phyloP scores from a whole-genome alignment of 2,888 invertebrate genomes.

The Druceiella hillmani region DNA sequence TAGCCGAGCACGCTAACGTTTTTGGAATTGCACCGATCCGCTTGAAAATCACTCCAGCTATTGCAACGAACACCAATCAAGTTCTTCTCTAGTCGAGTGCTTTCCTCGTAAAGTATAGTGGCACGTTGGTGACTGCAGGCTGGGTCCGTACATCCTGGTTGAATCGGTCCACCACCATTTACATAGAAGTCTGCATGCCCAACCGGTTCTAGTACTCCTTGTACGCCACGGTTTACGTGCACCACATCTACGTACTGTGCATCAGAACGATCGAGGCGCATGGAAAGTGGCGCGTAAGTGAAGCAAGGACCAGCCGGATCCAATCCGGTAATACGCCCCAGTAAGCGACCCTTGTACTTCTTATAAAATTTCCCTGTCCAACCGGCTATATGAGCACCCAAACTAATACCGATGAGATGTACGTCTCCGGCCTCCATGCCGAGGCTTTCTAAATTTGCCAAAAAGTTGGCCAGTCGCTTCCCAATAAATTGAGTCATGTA shows the following conservation, averaged over 20 bases:
- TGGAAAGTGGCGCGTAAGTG: slow-evolving; percentile 38
- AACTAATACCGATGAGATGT: slow-evolving; percentile 53
- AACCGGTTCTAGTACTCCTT: slow-evolving; percentile 49
- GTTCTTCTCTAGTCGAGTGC: slow-evolving; percentile 37
- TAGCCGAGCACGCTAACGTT: slow-evolving; percentile 41
- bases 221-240: slow-evolving; percentile 44
- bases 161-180: slow-evolving; percentile 63
- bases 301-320: slow-evolving; percentile 51
- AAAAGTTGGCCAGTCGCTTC: slow-evolving; percentile 47
- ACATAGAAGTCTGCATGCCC: slow-evolving; percentile 73
- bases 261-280: slow-evolving; percentile 41
- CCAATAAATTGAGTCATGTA: slow-evolving; percentile 46
- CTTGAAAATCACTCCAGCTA: slow-evolving; percentile 40
- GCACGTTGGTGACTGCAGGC: slow-evolving; percentile 47
- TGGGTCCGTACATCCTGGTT: slow-evolving; percentile 61
- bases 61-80: slow-evolving; percentile 38
- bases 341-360: slow-evolving; percentile 34
- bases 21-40: slow-evolving; percentile 35
- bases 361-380: slow-evolving; percentile 46
- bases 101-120: slow-evolving; percentile 41
- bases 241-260: slow-evolving; percentile 44
- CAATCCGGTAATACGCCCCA: slow-evolving; percentile 45
- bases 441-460: slow-evolving; percentile 43
- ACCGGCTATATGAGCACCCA: slow-evolving; percentile 54
- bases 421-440: slow-evolving; percentile 44